Conservation (phyloP, 2,113 vertebrate species). For the Heterotis niloticus region DNA sequence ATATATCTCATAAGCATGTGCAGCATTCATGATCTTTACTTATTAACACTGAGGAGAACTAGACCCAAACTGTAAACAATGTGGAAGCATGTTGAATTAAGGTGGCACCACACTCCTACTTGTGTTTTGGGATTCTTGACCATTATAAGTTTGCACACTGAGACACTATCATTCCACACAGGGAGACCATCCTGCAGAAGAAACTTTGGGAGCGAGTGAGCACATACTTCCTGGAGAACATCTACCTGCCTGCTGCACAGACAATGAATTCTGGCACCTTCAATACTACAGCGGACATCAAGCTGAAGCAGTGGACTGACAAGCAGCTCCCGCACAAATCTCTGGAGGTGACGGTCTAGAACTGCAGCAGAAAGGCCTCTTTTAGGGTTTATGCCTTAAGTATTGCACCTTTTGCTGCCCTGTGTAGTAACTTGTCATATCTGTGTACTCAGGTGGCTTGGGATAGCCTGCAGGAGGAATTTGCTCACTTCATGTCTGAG, state of each 20-base stretch:
- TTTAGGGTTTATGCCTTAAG: background rate
- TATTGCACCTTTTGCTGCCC: background rate
- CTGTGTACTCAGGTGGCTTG: constrained; percentile 78
- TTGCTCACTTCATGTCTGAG: constrained; percentile 95
- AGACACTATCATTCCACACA: constrained; percentile 41
- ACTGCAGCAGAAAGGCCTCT: background rate
- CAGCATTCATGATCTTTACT: too few relatives aligned
- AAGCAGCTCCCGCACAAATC: constrained; percentile 97
- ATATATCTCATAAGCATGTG: too few relatives aligned
- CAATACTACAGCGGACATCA: constrained; percentile 97
- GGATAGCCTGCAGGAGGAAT: constrained; percentile 95
- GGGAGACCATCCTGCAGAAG: constrained; percentile 94
- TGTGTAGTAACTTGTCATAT: background rate
- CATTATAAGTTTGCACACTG: too few relatives aligned
- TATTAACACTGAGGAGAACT: too few relatives aligned
- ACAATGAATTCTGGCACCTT: constrained; percentile 93
- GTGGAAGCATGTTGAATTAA: too few relatives aligned
- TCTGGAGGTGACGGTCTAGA: constrained; percentile 77
- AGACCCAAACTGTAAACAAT: too few relatives aligned
- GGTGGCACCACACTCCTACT: too few relatives aligned
- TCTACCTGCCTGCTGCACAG: constrained; percentile 96
- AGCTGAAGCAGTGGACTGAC: constrained; percentile 98
- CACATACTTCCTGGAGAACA: constrained; percentile 98
- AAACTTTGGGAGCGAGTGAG: constrained; percentile 95
- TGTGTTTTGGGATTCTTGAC: too few relatives aligned